These are phyloP conservation scores for Globodera rostochiensis DNA, from an alignment of 1,140 invertebrate genomes.

Conservation along the genomic window DNA sequence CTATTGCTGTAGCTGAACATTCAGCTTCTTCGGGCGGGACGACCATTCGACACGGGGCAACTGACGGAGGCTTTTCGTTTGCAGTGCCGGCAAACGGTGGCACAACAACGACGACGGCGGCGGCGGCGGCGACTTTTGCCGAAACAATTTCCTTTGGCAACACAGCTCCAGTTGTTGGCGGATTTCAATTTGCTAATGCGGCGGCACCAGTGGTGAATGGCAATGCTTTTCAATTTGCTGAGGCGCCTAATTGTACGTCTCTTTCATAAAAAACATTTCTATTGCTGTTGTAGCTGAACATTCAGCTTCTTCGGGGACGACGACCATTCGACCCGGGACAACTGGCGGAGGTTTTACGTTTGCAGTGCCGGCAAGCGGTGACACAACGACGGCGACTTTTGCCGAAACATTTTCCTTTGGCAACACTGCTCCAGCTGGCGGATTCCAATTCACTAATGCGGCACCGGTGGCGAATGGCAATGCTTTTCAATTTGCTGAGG, in stretches of 20 bases:
- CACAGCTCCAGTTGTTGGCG: too few relatives aligned
- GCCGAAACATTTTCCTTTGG: too few relatives aligned
- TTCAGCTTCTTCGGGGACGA: neutral
- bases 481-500: conserved; percentile 3
- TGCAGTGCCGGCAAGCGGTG: too few relatives aligned
- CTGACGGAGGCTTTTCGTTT: too few relatives aligned
- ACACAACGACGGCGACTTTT: neutral
- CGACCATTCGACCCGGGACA: neutral
- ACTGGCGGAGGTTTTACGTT: too few relatives aligned
- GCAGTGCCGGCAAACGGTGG: too few relatives aligned
- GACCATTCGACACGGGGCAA: neutral
- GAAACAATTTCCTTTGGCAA: too few relatives aligned
- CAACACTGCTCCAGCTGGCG: neutral
- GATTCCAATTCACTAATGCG: neutral
- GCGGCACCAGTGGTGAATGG: neutral
- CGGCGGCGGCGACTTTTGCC: too few relatives aligned
- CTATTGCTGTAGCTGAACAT: neutral
- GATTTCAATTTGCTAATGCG: too few relatives aligned
- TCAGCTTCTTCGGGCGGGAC: neutral
- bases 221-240: neutral
- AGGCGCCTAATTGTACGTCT: neutral
- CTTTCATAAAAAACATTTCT: neutral
- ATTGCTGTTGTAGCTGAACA: neutral
- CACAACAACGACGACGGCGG: too few relatives aligned
- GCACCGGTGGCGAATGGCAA: neutral